Evolutionary conservation across 2,888 invertebrate genomes (phyloP).

Genomic region (Petrophora chlorosata): DNA sequence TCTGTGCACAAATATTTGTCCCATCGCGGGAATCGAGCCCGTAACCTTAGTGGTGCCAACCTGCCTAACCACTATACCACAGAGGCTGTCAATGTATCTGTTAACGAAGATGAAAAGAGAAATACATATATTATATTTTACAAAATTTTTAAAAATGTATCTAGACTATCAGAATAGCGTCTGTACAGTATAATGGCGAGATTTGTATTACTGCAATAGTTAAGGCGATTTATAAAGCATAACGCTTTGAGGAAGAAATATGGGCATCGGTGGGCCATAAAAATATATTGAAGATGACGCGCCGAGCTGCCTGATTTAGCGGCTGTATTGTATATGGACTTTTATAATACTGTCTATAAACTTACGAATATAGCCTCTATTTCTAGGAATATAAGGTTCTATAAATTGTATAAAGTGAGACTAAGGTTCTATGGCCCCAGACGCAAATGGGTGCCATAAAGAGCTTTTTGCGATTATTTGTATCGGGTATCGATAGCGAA

Average conservation of each 20-base stretch:
- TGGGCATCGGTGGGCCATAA: constrained; percentile 35
- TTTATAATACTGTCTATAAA: constrained; percentile 7
- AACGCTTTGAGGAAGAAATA: constrained; percentile 48
- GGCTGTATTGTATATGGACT: constrained; percentile 10
- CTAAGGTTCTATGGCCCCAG: constrained; percentile 10
- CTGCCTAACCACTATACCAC: too few relatives aligned
- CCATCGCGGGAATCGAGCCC: too few relatives aligned
- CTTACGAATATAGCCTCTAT: not conserved
- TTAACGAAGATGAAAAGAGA: too few relatives aligned
- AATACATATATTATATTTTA: too few relatives aligned
- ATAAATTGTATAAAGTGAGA: not conserved
- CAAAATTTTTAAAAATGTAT: too few relatives aligned
- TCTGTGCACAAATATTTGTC: too few relatives aligned
- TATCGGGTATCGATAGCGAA: constrained; percentile 21
- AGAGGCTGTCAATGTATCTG: too few relatives aligned
- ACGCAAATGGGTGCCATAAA: constrained; percentile 16
- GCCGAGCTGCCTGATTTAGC: constrained; percentile 19
- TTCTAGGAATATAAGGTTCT: not conserved
- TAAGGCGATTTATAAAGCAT: constrained; percentile 45
- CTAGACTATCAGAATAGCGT: constrained; percentile 2
- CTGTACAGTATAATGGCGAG: constrained; percentile 16
- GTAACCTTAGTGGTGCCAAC: too few relatives aligned
- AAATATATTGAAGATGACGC: constrained; percentile 28
- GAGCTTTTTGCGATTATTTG: constrained; percentile 23
- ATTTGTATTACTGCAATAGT: constrained; percentile 34